phyloP scores from a whole-genome alignment of 2,797 vertebrate genomes.

The Tapirus indicus region DNA sequence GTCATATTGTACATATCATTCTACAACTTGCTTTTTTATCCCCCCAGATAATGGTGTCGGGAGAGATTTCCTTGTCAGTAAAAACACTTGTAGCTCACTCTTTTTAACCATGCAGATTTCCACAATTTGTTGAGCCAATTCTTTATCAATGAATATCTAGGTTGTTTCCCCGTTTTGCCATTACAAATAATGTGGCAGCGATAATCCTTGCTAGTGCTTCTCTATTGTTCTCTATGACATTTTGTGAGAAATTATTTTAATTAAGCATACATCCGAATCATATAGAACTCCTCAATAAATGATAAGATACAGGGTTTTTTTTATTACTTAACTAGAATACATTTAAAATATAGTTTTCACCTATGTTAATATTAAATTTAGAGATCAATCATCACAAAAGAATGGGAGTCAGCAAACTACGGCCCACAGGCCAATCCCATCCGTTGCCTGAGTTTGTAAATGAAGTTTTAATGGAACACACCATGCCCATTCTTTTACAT shows the following conservation, averaged over 20 bases:
- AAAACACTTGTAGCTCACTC: neutral
- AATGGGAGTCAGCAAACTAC: neutral
- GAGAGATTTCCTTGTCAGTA: conserved; percentile 29
- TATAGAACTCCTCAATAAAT: conserved; percentile 11
- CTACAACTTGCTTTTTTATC: conserved; percentile 14
- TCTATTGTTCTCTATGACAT: neutral
- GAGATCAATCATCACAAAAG: neutral
- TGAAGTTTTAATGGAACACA: neutral
- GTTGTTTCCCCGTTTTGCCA: neutral
- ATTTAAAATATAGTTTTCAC: conserved; percentile 49
- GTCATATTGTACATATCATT: neutral
- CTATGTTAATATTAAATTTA: conserved; percentile 36
- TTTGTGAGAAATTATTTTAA: conserved; percentile 52
- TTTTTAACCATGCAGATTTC: neutral
- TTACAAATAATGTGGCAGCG: neutral
- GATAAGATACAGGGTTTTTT: neutral
- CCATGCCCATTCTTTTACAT: neutral
- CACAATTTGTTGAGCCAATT: neutral
- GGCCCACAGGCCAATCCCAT: neutral
- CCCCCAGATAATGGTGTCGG: neutral
- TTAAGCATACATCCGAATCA: neutral
- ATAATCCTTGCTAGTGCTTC: neutral
- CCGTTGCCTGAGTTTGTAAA: neutral
- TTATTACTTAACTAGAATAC: conserved; percentile 62
- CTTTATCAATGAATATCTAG: neutral